Percentiles rank a stretch among this genome's conserved stretches.
phyloP scores from a whole-genome alignment of 2,888 invertebrate species.

The Drosophila austrosaltans region DNA sequence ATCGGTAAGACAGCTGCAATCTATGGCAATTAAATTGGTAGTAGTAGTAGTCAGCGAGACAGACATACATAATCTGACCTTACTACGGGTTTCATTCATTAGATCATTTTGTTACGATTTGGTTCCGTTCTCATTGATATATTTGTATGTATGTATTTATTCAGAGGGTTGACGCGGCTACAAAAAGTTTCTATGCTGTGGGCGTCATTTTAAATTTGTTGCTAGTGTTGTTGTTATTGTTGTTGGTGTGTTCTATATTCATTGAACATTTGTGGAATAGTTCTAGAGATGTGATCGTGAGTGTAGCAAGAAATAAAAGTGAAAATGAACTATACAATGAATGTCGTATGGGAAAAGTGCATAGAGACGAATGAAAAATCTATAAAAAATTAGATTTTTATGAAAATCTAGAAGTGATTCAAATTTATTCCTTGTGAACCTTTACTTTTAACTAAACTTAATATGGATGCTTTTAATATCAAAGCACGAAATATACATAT shows the following conservation, averaged over 20 bases:
- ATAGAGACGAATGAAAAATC: too few species aligned
- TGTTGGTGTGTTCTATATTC: constrained; percentile 14
- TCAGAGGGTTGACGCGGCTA: constrained; percentile 10
- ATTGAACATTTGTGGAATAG: not conserved
- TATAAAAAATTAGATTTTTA: too few species aligned
- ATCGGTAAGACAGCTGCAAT: constrained; percentile 64
- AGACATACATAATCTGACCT: constrained; percentile 42
- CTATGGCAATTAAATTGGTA: constrained; percentile 33
- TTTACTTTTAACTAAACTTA: too few species aligned
- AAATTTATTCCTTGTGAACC: too few species aligned
- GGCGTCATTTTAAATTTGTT: constrained; percentile 46
- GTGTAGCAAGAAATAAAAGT: not conserved
- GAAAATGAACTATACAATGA: not conserved
- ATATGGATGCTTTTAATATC: too few species aligned
- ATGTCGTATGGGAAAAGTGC: too few species aligned
- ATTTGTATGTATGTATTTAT: not conserved
- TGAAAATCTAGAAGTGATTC: too few species aligned
- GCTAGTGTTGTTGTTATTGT: not conserved
- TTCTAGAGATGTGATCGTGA: constrained; percentile 10
- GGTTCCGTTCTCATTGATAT: constrained; percentile 40
- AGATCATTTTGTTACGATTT: constrained; percentile 53
- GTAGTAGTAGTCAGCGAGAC: not conserved
- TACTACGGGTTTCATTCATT: constrained; percentile 64
- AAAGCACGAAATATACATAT: too few species aligned
- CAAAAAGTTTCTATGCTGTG: constrained; percentile 46